These are phyloP conservation scores for Clistopyga incitator DNA, from an alignment of 2,888 invertebrate species.

Conservation along the genomic window DNA sequence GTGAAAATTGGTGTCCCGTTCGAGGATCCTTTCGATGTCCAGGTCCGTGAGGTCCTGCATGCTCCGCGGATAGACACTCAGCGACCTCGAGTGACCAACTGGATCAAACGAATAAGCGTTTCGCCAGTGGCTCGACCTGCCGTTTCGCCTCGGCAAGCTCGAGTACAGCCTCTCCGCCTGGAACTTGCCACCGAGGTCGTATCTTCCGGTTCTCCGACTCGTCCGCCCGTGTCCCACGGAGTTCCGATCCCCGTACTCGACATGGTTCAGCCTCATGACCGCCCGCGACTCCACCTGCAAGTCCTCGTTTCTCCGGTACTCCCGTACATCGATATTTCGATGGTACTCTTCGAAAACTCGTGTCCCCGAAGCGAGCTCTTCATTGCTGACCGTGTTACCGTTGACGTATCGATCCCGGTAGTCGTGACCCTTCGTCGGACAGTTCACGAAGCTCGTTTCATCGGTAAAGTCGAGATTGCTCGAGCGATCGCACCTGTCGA, in stretches of 20 bases:
- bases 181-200: conserved; percentile 31
- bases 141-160: conserved; percentile 76
- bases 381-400: conserved; percentile 67
- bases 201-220: conserved; percentile 6
- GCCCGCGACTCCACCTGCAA: conserved; percentile 55
- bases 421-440: background rate
- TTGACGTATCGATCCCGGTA: conserved; percentile 47
- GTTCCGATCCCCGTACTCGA: conserved; percentile 43
- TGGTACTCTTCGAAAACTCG: conserved; percentile 59
- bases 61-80: conserved; percentile 77
- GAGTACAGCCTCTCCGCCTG: conserved; percentile 73
- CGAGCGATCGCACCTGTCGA: background rate
- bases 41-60: conserved; percentile 80
- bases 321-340: conserved; percentile 60
- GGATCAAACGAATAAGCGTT: conserved; percentile 73
- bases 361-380: conserved; percentile 36
- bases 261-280: conserved; percentile 51
- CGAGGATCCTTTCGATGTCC: conserved; percentile 79
- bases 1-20: conserved; percentile 73
- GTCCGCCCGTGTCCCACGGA: conserved; percentile 53
- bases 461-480: conserved; percentile 27
- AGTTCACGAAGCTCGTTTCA: conserved; percentile 27
- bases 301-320: conserved; percentile 45
- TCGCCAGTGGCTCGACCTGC: conserved; percentile 56
- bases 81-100: conserved; percentile 67